Evolutionary conservation across 2,113 vertebrate species (phyloP).

Genomic region (Numida meleagris): DNA sequence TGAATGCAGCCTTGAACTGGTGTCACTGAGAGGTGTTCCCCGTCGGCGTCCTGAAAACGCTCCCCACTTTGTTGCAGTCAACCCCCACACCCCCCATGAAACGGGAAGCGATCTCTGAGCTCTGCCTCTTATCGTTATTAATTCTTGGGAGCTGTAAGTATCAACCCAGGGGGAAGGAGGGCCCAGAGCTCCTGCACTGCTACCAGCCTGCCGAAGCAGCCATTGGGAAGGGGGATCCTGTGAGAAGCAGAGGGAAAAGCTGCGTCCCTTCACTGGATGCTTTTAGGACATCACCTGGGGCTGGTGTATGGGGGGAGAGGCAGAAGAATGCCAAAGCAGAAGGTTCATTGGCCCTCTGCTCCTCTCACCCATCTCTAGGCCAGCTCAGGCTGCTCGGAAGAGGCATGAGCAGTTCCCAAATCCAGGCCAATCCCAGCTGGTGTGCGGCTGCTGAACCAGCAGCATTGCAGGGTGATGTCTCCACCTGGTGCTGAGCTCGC

Average conservation of each 20-base stretch:
- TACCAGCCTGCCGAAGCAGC: neutral
- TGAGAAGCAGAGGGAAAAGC: rapidly evolving
- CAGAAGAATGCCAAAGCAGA: neutral
- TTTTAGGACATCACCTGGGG: neutral
- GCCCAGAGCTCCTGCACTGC: rapidly evolving
- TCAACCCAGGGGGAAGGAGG: rapidly evolving
- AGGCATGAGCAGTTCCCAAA: neutral
- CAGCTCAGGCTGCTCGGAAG: rapidly evolving
- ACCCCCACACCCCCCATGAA: rapidly evolving
- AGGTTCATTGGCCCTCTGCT: neutral
- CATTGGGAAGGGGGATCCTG: neutral
- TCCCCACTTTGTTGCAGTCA: neutral
- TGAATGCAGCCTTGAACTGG: no score
- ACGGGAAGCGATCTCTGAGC: neutral
- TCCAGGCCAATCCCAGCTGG: neutral
- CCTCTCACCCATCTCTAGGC: neutral
- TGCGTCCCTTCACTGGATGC: rapidly evolving
- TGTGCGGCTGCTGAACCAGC: rapidly evolving
- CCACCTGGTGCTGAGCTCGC: rapidly evolving
- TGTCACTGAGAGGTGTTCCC: rapidly evolving
- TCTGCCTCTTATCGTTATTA: neutral
- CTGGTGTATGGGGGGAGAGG: neutral
- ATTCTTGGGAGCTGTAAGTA: rapidly evolving
- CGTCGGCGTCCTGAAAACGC: neutral
- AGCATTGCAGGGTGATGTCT: no score